Evolutionary conservation across 2,888 invertebrate genomes (phyloP).

Genomic region (Clivina fossor): DNA sequence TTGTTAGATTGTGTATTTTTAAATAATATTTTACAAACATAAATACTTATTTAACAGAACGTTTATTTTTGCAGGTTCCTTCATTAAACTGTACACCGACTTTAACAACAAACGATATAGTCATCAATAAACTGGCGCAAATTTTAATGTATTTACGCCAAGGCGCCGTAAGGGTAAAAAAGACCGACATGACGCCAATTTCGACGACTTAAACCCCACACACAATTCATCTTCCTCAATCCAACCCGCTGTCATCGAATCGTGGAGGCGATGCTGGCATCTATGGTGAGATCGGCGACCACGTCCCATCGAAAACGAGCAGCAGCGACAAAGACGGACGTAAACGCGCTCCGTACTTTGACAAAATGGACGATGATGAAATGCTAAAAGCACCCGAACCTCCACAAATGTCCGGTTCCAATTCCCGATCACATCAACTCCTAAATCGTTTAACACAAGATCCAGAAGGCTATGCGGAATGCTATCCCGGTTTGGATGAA

Average conservation of each 20-base stretch:
- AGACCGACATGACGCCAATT: slow-evolving; percentile 49
- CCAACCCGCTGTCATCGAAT: slow-evolving; percentile 37
- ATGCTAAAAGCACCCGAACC: slow-evolving; percentile 44
- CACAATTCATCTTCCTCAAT: slow-evolving; percentile 20
- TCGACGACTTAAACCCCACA: slow-evolving; percentile 32
- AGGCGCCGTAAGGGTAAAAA: slow-evolving; percentile 65
- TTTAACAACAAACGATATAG: slow-evolving; percentile 77
- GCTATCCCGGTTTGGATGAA: slow-evolving; percentile 93
- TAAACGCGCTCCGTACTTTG: slow-evolving; percentile 66
- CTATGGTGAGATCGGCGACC: slow-evolving; percentile 78
- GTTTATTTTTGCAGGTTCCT: slow-evolving; percentile 51
- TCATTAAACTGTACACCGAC: slow-evolving; percentile 66
- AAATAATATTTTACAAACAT: neutral
- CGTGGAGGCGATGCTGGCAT: slow-evolving; percentile 76
- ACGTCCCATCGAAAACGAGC: slow-evolving; percentile 45
- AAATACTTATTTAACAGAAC: no score
- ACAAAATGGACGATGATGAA: slow-evolving; percentile 67
- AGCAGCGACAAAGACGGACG: slow-evolving; percentile 41
- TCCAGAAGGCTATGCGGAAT: slow-evolving; percentile 96
- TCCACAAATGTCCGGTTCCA: slow-evolving; percentile 19
- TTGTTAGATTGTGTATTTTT: neutral
- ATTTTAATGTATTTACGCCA: slow-evolving; percentile 93
- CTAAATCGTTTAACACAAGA: slow-evolving; percentile 80
- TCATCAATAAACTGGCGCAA: slow-evolving; percentile 95
- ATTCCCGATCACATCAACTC: slow-evolving; percentile 54